phyloP scores from a whole-genome alignment of 2,888 invertebrate species.

The Pocota personata region DNA sequence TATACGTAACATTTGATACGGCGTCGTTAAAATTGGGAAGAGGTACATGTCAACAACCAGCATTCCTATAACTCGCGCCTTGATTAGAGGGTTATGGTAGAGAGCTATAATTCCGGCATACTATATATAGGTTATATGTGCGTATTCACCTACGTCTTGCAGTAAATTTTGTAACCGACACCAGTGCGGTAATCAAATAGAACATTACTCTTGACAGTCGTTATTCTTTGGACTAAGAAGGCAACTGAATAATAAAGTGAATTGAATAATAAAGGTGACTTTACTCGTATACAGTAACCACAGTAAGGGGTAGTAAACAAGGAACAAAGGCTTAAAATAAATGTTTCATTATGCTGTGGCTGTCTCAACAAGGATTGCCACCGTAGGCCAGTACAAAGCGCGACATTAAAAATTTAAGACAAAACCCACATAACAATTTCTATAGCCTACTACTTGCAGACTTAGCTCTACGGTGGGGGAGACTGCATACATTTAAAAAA shows the following conservation, averaged over 20 bases:
- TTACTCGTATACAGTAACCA: background rate
- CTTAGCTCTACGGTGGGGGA: background rate
- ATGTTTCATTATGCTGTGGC: background rate
- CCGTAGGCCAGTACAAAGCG: background rate
- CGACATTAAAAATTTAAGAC: slow-evolving; percentile 43
- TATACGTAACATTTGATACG: background rate
- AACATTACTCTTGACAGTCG: background rate
- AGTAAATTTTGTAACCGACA: slow-evolving; percentile 9
- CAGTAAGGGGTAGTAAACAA: background rate
- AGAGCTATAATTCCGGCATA: background rate
- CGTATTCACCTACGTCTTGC: background rate
- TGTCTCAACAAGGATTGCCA: background rate
- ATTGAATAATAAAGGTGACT: slow-evolving; percentile 23
- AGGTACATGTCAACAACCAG: background rate
- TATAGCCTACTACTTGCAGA: slow-evolving; percentile 30
- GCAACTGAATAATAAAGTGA: slow-evolving; percentile 3
- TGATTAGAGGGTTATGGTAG: background rate
- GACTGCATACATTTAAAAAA: background rate
- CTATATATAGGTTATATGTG: too few species aligned
- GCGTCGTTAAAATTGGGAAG: background rate
- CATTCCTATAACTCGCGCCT: background rate
- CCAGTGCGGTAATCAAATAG: background rate
- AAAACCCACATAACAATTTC: slow-evolving; percentile 25
- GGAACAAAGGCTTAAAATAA: background rate
- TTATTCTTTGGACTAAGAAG: background rate